Percentiles rank a stretch among this genome's conserved stretches.
Conservation (phyloP, 2,888 invertebrate species). For the Epinotia brunnichana region DNA sequence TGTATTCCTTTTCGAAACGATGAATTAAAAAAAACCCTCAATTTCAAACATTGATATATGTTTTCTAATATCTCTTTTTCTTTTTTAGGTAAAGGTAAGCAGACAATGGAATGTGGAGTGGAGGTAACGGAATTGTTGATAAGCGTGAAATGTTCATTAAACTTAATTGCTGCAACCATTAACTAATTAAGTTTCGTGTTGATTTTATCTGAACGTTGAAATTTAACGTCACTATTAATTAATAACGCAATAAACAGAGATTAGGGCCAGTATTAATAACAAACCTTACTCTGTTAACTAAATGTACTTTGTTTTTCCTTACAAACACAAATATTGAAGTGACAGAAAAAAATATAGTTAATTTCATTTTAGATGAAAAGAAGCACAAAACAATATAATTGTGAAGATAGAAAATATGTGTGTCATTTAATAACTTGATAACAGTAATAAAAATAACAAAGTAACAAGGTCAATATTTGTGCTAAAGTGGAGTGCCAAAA, state of each 20-base stretch:
- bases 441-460: too few species aligned
- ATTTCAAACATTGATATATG: slow-evolving; percentile 1
- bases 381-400: neutral
- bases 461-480: too few species aligned
- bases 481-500: neutral
- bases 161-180: slow-evolving; percentile 16
- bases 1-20: neutral
- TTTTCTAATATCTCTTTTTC: slow-evolving; percentile 52
- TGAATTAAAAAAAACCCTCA: too few species aligned
- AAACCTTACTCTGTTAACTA: too few species aligned
- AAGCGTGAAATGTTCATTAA: slow-evolving; percentile 17
- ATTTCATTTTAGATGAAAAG: too few species aligned
- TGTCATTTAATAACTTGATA: too few species aligned
- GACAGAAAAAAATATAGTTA: too few species aligned
- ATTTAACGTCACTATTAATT: slow-evolving; percentile 9
- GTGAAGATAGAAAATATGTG: neutral
- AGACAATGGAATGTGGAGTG: slow-evolving; percentile 21
- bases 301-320: too few species aligned
- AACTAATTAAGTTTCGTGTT: slow-evolving; percentile 16
- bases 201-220: slow-evolving; percentile 14
- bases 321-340: too few species aligned
- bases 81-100: slow-evolving; percentile 79
- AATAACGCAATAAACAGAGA: slow-evolving; percentile 10
- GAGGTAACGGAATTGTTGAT: slow-evolving; percentile 11
- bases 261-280: neutral